These are phyloP conservation scores for Hyppa rectilinea DNA, from an alignment of 2,888 invertebrate genomes.

Conservation along the genomic window DNA sequence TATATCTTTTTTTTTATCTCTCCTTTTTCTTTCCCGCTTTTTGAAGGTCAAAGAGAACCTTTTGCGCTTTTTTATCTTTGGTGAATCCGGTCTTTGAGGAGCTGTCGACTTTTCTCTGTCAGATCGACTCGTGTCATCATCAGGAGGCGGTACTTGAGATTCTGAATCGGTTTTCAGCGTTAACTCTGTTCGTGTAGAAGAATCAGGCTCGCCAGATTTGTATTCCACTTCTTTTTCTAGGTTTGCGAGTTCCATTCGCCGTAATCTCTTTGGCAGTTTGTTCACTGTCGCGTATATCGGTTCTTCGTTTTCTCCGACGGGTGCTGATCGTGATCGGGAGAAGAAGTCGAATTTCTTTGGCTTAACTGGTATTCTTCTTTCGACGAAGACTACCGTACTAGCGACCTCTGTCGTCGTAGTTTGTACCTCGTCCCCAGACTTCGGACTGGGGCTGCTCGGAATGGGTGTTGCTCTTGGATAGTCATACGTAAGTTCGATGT, in stretches of 20 bases:
- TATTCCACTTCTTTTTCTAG: constrained; percentile 88
- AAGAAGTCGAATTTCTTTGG: constrained; percentile 88
- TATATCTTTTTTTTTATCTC: constrained; percentile 84
- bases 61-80: constrained; percentile 87
- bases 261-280: constrained; percentile 87
- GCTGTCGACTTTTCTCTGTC: constrained; percentile 85
- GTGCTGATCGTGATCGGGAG: constrained; percentile 88
- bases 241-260: constrained; percentile 87
- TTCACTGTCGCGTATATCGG: constrained; percentile 89
- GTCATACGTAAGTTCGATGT: constrained; percentile 88
- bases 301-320: constrained; percentile 87
- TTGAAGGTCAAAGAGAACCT: constrained; percentile 87
- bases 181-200: constrained; percentile 84
- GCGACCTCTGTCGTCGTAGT: constrained; percentile 89
- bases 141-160: constrained; percentile 83
- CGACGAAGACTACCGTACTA: constrained; percentile 88
- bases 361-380: constrained; percentile 86
- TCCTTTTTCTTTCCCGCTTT: constrained; percentile 86
- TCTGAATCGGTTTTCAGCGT: constrained; percentile 87
- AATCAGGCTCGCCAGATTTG: constrained; percentile 83
- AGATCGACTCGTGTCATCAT: constrained; percentile 87
- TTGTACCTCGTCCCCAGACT: constrained; percentile 79
- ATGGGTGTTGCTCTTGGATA: constrained; percentile 86
- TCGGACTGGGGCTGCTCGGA: constrained; percentile 80
- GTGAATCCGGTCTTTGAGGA: constrained; percentile 84